These are phyloP conservation scores for Micronycteris hirsuta DNA, from an alignment of 2,113 vertebrate species.

Conservation along the genomic window DNA sequence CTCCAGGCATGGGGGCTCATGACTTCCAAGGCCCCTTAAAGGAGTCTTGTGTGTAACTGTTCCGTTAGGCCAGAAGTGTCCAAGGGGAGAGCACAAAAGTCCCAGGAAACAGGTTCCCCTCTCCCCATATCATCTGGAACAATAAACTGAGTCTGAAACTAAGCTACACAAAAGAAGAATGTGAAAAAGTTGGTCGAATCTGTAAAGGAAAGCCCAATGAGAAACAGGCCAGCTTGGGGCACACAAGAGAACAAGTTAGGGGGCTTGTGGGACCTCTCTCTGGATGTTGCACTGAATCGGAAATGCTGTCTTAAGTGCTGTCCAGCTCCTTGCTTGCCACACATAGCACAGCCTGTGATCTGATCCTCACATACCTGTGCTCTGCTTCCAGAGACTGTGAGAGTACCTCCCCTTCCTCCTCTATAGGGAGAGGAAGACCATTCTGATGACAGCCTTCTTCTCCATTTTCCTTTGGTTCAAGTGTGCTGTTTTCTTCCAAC, in stretches of 20 bases:
- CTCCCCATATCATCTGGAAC: neutral
- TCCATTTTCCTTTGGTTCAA: conserved; percentile 94
- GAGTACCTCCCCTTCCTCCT: conserved; percentile 92
- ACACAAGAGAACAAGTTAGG: neutral
- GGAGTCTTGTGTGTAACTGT: neutral
- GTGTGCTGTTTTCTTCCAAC: conserved; percentile 87
- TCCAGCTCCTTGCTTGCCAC: neutral
- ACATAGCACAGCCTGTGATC: neutral
- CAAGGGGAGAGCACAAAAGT: neutral
- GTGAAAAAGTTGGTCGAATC: neutral
- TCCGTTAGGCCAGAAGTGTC: neutral
- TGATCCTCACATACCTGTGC: conserved; percentile 86
- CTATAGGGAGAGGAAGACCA: conserved; percentile 91
- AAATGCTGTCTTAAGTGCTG: neutral
- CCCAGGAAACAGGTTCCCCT: neutral
- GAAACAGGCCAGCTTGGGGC: neutral
- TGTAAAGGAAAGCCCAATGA: neutral
- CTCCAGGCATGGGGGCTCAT: neutral
- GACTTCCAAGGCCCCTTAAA: neutral
- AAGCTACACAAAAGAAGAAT: neutral
- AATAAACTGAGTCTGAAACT: conserved; percentile 2
- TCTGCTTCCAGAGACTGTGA: conserved; percentile 98
- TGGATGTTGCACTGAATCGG: neutral
- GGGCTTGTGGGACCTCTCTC: neutral
- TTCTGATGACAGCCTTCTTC: conserved; percentile 93